Percentiles rank a stretch among this genome's conserved stretches.
Conservation (phyloP, 2,113 vertebrate genomes). For the Phyllostomus hastatus region DNA sequence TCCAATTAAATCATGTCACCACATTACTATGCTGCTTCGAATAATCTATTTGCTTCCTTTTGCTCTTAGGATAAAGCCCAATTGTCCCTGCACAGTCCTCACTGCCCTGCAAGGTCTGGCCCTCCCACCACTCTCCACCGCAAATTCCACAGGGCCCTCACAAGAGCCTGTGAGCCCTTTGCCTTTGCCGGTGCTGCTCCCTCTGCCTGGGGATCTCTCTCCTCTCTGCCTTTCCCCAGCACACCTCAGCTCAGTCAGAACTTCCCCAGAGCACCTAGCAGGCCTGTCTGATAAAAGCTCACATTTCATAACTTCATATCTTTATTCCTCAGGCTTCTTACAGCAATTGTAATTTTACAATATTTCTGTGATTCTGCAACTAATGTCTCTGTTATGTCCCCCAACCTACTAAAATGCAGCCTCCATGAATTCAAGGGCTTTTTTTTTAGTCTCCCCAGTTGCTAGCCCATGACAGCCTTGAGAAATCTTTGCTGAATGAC, state of each 20-base stretch:
- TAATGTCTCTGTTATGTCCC: neutral
- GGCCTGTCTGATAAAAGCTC: neutral
- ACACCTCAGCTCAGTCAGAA: neutral
- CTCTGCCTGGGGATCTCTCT: neutral
- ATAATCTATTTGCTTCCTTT: neutral
- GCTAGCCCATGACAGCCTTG: neutral
- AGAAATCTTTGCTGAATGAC: neutral
- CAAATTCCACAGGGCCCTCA: fast-evolving
- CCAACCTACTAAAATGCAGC: neutral
- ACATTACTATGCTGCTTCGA: neutral
- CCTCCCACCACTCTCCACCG: neutral
- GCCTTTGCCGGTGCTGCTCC: no score
- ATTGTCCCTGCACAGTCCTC: neutral
- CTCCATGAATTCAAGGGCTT: neutral
- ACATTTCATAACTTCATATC: neutral
- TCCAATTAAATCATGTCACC: neutral
- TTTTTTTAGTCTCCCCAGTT: neutral
- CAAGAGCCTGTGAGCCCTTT: neutral
- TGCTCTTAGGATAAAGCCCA: neutral
- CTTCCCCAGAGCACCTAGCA: neutral
- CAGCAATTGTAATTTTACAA: neutral
- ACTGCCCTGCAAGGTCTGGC: neutral
- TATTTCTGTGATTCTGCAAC: neutral
- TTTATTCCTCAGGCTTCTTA: neutral
- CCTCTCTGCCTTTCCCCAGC: neutral